Evolutionary conservation across 1,140 invertebrate genomes (phyloP).

Genomic region (Brachionus rotundiformis): DNA sequence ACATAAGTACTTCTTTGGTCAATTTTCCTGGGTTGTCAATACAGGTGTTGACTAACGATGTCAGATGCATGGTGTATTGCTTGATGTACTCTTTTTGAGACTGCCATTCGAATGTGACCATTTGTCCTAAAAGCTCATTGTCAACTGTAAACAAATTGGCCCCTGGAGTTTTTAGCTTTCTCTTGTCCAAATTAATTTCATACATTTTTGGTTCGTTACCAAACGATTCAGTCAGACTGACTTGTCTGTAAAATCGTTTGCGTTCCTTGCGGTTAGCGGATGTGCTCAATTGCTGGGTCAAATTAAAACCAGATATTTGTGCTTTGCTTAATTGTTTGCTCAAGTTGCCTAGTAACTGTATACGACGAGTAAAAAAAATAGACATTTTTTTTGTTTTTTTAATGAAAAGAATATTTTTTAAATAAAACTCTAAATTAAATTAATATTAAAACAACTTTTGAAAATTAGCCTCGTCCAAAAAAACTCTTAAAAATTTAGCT

Average conservation of each 20-base stretch:
- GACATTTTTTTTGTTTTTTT: too few relatives aligned
- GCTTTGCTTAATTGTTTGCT: not conserved
- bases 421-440: not conserved
- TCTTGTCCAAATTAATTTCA: slow-evolving; percentile 78
- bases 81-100: slow-evolving; percentile 77
- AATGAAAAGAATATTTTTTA: not conserved
- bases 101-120: slow-evolving; percentile 84
- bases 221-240: not conserved
- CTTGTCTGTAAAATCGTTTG: slow-evolving; percentile 51
- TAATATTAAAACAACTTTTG: too few relatives aligned
- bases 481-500: not conserved
- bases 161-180: slow-evolving; percentile 82
- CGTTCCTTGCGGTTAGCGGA: slow-evolving; percentile 13
- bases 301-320: not conserved
- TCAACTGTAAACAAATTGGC: slow-evolving; percentile 76
- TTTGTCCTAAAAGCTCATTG: slow-evolving; percentile 83
- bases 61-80: slow-evolving; percentile 82
- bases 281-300: not conserved
- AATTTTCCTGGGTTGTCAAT: slow-evolving; percentile 85
- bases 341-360: slow-evolving; percentile 41
- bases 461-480: not conserved
- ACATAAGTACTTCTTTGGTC: slow-evolving; percentile 74
- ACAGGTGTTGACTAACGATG: slow-evolving; percentile 79
- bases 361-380: not conserved
- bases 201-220: slow-evolving; percentile 55